A percentile compares a stretch with the other conserved stretches of the same genome.
Evolutionary conservation across 2,797 vertebrate species (phyloP).

Genomic region (Myripristis jacobus): DNA sequence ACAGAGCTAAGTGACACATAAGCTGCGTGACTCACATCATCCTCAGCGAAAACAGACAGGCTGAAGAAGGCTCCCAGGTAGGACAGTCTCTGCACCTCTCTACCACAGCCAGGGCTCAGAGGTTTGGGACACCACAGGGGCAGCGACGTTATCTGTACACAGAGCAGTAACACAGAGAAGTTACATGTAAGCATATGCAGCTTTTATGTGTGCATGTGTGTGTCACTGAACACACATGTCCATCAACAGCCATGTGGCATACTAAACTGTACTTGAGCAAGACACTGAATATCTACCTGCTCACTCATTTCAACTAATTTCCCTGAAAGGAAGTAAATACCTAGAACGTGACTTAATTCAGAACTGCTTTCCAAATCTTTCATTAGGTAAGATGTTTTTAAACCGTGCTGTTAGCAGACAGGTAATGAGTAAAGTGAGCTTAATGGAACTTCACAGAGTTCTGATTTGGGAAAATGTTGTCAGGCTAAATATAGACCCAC

Average conservation of each 20-base stretch:
- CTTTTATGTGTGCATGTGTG: neutral
- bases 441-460: constrained; percentile 11
- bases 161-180: constrained; percentile 18
- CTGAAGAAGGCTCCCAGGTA: constrained; percentile 95
- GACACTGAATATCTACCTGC: neutral
- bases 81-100: constrained; percentile 96
- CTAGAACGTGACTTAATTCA: neutral
- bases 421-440: neutral
- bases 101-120: constrained; percentile 92
- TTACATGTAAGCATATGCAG: neutral
- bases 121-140: constrained; percentile 95
- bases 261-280: neutral
- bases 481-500: neutral
- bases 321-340: too few relatives aligned
- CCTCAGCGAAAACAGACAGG: constrained; percentile 97
- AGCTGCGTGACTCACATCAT: constrained; percentile 89
- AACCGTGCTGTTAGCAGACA: neutral
- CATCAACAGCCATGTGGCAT: neutral
- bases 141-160: constrained; percentile 88
- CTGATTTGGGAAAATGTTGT: neutral
- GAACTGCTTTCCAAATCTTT: neutral
- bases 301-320: neutral
- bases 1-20: neutral
- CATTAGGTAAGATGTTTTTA: neutral
- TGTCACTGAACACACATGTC: neutral